A percentile compares a stretch with the other conserved stretches of the same genome.
Evolutionary conservation across 1,140 invertebrate species (phyloP).

Genomic region (Drosophila sp.): DNA sequence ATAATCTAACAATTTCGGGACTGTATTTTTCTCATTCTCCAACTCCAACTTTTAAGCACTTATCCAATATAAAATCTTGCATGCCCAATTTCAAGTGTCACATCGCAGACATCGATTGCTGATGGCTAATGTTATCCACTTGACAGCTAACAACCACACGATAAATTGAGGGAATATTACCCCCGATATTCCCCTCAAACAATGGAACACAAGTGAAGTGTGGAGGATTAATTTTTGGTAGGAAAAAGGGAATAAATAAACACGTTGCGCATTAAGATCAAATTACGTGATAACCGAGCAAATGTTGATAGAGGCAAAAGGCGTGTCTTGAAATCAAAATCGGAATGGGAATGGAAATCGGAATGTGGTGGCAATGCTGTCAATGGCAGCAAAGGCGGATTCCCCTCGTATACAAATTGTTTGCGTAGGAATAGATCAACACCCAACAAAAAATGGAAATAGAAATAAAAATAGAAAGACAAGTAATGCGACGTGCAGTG

Average conservation of each 20-base stretch:
- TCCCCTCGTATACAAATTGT: conserved; percentile 54
- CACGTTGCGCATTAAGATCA: conserved; percentile 78
- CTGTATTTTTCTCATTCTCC: neutral
- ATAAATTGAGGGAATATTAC: conserved; percentile 80
- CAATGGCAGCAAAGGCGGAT: conserved; percentile 28
- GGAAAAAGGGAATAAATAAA: conserved; percentile 61
- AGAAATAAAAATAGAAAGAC: neutral
- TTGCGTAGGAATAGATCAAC: conserved; percentile 51
- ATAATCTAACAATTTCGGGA: conserved; percentile 8
- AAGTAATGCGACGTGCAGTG: conserved; percentile 58
- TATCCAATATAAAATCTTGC: conserved; percentile 52
- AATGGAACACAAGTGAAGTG: conserved; percentile 35
- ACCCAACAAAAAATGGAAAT: conserved; percentile 40
- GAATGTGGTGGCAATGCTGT: conserved; percentile 71
- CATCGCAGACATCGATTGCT: conserved; percentile 59
- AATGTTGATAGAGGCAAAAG: conserved; percentile 36
- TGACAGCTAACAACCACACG: conserved; percentile 77
- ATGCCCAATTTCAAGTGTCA: conserved; percentile 80
- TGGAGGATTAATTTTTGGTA: conserved; percentile 34
- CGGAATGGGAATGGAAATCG: conserved; percentile 5
- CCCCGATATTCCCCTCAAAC: conserved; percentile 3
- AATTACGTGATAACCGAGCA: conserved; percentile 71
- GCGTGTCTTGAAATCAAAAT: conserved; percentile 48
- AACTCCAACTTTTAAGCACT: conserved; percentile 19
- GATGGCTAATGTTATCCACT: conserved; percentile 65